A percentile compares a stretch with the other conserved stretches of the same genome.
phyloP scores from a whole-genome alignment of 2,797 vertebrate genomes.

The Mormyrops attenuatus region DNA sequence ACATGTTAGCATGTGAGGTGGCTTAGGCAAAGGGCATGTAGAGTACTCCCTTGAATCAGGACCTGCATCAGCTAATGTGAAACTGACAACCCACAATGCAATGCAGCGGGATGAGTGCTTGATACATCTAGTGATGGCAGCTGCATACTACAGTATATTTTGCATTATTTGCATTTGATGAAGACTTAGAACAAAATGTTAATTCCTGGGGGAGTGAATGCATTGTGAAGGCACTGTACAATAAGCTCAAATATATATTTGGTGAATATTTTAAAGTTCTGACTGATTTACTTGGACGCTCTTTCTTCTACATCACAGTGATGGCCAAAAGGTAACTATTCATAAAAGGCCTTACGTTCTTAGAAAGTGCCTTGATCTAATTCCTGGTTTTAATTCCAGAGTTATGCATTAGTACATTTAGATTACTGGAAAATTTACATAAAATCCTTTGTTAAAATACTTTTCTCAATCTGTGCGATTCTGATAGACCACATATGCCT shows the following conservation, averaged over 20 bases:
- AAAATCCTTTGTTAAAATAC: background rate
- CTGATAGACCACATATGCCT: background rate
- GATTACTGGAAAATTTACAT: background rate
- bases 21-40: background rate
- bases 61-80: background rate
- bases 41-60: background rate
- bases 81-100: background rate
- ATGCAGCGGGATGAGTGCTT: background rate
- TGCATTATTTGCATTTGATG: conserved; percentile 1
- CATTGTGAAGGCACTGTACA: background rate
- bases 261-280: background rate
- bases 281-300: background rate
- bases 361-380: conserved; percentile 1
- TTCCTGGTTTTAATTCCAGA: background rate
- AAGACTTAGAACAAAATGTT: background rate
- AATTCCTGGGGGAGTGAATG: background rate
- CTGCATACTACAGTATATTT: background rate
- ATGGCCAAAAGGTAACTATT: background rate
- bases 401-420: background rate
- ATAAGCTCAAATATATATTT: background rate
- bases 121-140: background rate
- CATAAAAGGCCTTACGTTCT: background rate
- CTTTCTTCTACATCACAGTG: background rate
- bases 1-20: background rate
- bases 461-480: background rate